These are phyloP conservation scores for Mus pahari DNA, from an alignment of 2,113 vertebrate genomes.

Conservation along the genomic window DNA sequence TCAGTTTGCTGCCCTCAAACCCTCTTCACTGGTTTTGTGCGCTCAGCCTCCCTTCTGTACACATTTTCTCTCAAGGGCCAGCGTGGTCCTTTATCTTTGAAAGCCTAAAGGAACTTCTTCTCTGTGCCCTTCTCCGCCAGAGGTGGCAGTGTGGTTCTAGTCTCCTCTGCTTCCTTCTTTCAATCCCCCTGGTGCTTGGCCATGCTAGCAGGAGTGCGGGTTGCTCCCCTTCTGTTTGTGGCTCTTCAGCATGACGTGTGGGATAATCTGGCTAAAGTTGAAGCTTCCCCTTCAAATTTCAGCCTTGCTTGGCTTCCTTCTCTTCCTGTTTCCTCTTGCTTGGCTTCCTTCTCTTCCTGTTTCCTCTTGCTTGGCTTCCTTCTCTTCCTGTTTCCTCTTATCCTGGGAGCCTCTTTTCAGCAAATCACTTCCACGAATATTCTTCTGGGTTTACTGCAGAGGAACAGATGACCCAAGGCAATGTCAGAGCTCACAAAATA, in stretches of 20 bases:
- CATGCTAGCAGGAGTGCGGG: background rate
- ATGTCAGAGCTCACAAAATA: background rate
- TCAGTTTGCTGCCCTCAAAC: background rate
- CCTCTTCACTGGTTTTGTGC: no score
- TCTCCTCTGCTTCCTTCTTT: background rate
- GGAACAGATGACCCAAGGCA: background rate
- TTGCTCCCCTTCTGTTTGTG: background rate
- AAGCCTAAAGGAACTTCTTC: background rate
- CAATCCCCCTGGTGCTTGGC: background rate
- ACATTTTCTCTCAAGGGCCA: background rate
- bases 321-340: background rate
- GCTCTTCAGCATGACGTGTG: background rate
- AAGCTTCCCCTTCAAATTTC: background rate
- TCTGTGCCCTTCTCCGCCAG: fast-evolving
- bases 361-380: background rate
- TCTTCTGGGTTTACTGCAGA: background rate
- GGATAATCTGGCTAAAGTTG: background rate
- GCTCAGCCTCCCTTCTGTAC: background rate
- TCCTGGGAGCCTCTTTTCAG: background rate
- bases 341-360: background rate
- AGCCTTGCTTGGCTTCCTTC: background rate
- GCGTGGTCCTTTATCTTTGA: background rate
- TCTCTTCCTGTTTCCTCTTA: background rate
- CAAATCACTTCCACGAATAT: background rate
- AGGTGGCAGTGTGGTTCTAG: background rate